phyloP scores from a whole-genome alignment of 1,140 invertebrate genomes.

The Rhopalosiphum maidis region DNA sequence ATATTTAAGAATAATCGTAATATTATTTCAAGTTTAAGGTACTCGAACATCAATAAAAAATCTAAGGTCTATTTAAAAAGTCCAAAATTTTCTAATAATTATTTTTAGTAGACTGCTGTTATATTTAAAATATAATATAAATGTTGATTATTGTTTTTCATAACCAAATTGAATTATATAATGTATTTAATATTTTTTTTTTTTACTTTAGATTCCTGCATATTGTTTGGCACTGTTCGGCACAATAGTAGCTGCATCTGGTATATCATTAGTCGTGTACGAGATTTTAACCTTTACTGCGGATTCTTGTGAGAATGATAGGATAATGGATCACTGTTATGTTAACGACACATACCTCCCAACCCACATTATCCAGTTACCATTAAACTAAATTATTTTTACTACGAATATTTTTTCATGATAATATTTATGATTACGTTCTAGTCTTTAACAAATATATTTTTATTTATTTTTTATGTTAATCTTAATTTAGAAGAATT shows the following conservation, averaged over 20 bases:
- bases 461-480: background rate
- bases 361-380: background rate
- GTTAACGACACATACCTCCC: slow-evolving; percentile 25
- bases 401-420: background rate
- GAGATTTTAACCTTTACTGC: slow-evolving; percentile 32
- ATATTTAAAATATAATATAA: background rate
- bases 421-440: background rate
- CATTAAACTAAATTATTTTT: slow-evolving; percentile 19
- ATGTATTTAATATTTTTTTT: background rate
- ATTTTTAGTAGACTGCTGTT: background rate
- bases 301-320: slow-evolving; percentile 19
- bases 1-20: background rate
- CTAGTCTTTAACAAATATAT: slow-evolving; percentile 3
- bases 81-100: background rate
- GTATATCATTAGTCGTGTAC: slow-evolving; percentile 67
- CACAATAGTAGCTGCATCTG: slow-evolving; percentile 72
- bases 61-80: background rate
- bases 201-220: slow-evolving; percentile 71
- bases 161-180: background rate
- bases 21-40: background rate
- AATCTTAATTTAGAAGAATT: background rate
- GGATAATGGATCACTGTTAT: slow-evolving; percentile 5
- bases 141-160: background rate
- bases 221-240: slow-evolving; percentile 76
- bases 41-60: background rate